Percentiles rank a stretch among this genome's conserved stretches.
These are phyloP conservation scores for Adelognathus sp. DNA, from an alignment of 2,888 invertebrate genomes.

Conservation along the genomic window DNA sequence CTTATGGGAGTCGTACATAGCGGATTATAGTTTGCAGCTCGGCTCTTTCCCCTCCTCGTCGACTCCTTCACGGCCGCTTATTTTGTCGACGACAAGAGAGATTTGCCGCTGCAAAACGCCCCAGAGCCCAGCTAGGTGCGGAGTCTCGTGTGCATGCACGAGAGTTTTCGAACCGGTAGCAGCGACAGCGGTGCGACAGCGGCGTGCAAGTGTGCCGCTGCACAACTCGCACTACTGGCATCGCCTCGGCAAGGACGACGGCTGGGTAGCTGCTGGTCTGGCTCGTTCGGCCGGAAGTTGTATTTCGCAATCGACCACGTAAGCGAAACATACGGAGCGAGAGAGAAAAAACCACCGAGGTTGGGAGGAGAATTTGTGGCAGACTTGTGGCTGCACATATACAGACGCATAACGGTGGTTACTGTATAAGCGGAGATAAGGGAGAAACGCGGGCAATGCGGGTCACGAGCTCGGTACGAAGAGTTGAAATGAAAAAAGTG, in stretches of 20 bases:
- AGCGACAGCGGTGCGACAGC: not conserved
- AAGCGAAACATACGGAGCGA: constrained; percentile 63
- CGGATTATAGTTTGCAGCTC: not conserved
- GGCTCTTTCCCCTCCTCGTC: not conserved
- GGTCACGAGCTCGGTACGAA: not conserved
- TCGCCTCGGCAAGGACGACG: constrained; percentile 45
- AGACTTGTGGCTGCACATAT: constrained; percentile 18
- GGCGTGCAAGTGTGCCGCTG: not conserved
- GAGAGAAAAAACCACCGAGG: not conserved
- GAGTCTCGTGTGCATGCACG: constrained; percentile 29
- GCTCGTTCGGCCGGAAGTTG: constrained; percentile 66
- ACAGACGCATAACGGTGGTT: constrained; percentile 2
- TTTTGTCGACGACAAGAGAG: constrained; percentile 31
- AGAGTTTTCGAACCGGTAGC: constrained; percentile 29
- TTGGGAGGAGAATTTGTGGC: constrained; percentile 23
- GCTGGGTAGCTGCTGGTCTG: constrained; percentile 36
- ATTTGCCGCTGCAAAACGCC: constrained; percentile 30
- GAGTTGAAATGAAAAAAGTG: not conserved
- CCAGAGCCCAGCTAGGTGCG: not conserved
- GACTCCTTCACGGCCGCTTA: not conserved
- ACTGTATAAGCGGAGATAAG: not conserved
- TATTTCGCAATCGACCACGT: constrained; percentile 71
- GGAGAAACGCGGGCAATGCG: not conserved
- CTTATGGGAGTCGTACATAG: not conserved
- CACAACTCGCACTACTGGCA: constrained; percentile 28